Percentiles rank a stretch among this genome's conserved stretches.
These are phyloP conservation scores for Sandelia bainsii DNA, from an alignment of 2,797 vertebrate species.

Conservation along the genomic window DNA sequence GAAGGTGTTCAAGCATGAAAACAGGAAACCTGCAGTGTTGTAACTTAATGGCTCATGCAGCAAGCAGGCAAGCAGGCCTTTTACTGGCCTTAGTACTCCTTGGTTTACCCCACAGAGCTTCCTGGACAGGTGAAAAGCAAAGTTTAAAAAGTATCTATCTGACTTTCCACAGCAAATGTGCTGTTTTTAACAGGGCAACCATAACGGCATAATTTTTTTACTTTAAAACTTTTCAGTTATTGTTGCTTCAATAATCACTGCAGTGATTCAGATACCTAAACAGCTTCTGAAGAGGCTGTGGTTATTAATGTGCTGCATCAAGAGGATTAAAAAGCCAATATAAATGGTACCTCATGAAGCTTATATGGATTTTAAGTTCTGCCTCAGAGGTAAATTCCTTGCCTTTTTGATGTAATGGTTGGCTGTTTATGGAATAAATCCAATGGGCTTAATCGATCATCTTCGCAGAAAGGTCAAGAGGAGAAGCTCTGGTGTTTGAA, in stretches of 20 bases:
- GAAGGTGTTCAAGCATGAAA: constrained; percentile 77
- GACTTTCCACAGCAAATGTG: constrained; percentile 20
- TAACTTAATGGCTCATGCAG: constrained; percentile 72
- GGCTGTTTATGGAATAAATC: constrained; percentile 83
- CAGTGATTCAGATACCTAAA: constrained; percentile 52
- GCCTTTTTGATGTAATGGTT: constrained; percentile 79
- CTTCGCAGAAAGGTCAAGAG: constrained; percentile 82
- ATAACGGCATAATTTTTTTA: constrained; percentile 36
- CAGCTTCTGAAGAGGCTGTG: constrained; percentile 49
- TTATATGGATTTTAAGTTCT: constrained; percentile 79
- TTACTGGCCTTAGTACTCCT: constrained; percentile 50
- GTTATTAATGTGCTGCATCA: constrained; percentile 69
- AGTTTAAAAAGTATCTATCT: background rate
- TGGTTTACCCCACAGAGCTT: constrained; percentile 60
- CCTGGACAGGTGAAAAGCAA: constrained; percentile 61
- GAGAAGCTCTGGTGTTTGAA: constrained; percentile 81
- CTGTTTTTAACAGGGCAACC: constrained; percentile 26
- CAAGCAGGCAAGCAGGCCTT: constrained; percentile 61
- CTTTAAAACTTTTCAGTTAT: constrained; percentile 39
- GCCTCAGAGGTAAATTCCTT: constrained; percentile 80
- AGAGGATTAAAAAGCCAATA: constrained; percentile 75
- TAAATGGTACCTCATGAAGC: constrained; percentile 73
- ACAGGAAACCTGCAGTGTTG: constrained; percentile 71
- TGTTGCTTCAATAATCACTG: constrained; percentile 70
- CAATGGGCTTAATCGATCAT: constrained; percentile 81